These are phyloP conservation scores for Drosophila lacicola DNA, from an alignment of 2,888 invertebrate species.

Conservation along the genomic window DNA sequence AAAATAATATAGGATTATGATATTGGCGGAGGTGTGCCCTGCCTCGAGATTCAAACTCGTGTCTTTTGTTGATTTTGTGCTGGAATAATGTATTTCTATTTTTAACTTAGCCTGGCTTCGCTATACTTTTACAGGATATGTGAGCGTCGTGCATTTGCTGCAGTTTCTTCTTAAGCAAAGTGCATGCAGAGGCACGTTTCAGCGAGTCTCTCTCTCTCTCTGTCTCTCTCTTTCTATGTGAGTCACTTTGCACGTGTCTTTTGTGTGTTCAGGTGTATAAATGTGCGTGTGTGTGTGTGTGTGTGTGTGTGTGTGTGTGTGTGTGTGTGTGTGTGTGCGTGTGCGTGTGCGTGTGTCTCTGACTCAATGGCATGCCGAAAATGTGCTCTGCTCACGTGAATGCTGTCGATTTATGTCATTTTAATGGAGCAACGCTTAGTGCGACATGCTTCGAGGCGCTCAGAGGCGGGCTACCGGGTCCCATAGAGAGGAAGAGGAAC, in stretches of 20 bases:
- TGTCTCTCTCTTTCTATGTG: neutral
- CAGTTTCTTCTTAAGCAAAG: neutral
- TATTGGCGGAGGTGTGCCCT: too few relatives aligned
- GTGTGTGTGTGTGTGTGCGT: neutral
- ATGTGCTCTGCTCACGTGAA: slow-evolving; percentile 47
- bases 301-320: slow-evolving; percentile 2
- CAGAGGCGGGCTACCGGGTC: neutral
- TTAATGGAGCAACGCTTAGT: slow-evolving; percentile 57
- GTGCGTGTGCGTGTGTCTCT: slow-evolving; percentile 13
- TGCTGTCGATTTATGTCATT: slow-evolving; percentile 64
- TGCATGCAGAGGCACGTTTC: slow-evolving; percentile 28
- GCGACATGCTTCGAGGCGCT: neutral
- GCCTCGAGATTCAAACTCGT: too few relatives aligned
- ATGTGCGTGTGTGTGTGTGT: slow-evolving; percentile 5
- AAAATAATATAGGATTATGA: too few relatives aligned
- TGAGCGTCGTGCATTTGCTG: neutral
- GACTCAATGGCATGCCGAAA: slow-evolving; percentile 49
- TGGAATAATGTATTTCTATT: too few relatives aligned
- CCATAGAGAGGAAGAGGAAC: neutral
- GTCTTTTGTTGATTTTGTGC: too few relatives aligned
- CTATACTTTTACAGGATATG: slow-evolving; percentile 3
- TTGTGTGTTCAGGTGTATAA: slow-evolving; percentile 4
- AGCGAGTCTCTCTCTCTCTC: slow-evolving; percentile 4
- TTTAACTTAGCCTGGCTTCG: too few relatives aligned
- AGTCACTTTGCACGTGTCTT: slow-evolving; percentile 16